A percentile compares a stretch with the other conserved stretches of the same genome.
These are phyloP conservation scores for Odontothrips loti DNA, from an alignment of 2,888 invertebrate species.

Conservation along the genomic window DNA sequence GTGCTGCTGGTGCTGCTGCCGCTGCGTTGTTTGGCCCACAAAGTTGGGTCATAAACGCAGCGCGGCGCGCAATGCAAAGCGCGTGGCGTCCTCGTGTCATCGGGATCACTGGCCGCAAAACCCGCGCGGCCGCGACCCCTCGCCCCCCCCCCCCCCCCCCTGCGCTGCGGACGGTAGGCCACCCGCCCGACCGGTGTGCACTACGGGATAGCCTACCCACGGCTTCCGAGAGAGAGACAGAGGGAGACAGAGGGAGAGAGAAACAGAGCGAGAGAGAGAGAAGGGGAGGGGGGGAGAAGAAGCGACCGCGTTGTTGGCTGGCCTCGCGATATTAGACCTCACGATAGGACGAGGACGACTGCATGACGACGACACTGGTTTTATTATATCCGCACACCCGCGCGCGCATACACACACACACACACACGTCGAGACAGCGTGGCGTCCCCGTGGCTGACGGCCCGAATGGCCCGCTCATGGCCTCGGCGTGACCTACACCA, in stretches of 20 bases:
- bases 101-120: no score
- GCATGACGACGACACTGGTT: background rate
- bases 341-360: background rate
- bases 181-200: background rate
- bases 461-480: background rate
- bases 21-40: no score
- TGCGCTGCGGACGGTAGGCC: background rate
- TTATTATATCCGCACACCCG: background rate
- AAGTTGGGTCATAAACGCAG: no score
- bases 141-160: background rate
- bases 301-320: no score
- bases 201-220: background rate
- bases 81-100: no score
- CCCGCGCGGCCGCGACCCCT: no score
- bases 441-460: background rate
- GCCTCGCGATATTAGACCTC: no score
- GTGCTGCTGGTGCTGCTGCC: no score
- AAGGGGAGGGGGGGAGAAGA: background rate
- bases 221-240: constrained; percentile 12
- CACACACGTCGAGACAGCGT: background rate
- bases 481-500: background rate
- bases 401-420: background rate
- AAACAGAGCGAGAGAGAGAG: constrained; percentile 25
- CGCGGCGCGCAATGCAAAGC: no score
- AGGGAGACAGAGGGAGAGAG: constrained; percentile 25